Percentiles rank a stretch among this genome's conserved stretches.
Evolutionary conservation across 2,113 vertebrate species (phyloP).

Genomic region (Percopsis transmontana): DNA sequence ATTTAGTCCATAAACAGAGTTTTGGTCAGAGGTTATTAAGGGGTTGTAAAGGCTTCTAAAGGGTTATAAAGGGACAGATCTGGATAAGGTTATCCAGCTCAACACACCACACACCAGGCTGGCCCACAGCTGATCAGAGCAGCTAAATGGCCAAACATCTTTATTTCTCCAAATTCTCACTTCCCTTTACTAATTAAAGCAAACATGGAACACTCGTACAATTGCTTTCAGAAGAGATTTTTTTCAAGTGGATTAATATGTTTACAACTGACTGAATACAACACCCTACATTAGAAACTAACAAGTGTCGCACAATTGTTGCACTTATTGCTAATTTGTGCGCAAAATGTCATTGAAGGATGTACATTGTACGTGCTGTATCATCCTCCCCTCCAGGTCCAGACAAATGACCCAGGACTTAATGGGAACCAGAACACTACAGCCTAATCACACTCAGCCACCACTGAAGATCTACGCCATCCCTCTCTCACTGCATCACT

Average conservation of each 20-base stretch:
- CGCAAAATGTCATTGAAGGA: no score
- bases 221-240: no score
- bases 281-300: no score
- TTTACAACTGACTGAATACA: no score
- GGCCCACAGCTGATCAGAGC: no score
- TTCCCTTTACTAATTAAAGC: no score
- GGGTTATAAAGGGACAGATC: constrained; percentile 39
- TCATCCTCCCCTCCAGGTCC: neutral
- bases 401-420: constrained; percentile 32
- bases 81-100: constrained; percentile 55
- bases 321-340: no score
- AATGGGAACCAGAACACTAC: constrained; percentile 55
- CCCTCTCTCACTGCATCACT: constrained; percentile 24
- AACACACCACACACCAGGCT: constrained; percentile 34
- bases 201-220: no score
- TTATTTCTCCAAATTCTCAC: no score
- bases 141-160: no score
- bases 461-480: constrained; percentile 36
- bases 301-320: no score
- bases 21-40: constrained; percentile 55
- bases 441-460: constrained; percentile 34
- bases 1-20: constrained; percentile 45
- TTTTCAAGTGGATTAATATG: no score
- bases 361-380: neutral
- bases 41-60: constrained; percentile 51